Evolutionary conservation across 2,888 invertebrate genomes (phyloP).

Genomic region (Hemaris fuciformis): DNA sequence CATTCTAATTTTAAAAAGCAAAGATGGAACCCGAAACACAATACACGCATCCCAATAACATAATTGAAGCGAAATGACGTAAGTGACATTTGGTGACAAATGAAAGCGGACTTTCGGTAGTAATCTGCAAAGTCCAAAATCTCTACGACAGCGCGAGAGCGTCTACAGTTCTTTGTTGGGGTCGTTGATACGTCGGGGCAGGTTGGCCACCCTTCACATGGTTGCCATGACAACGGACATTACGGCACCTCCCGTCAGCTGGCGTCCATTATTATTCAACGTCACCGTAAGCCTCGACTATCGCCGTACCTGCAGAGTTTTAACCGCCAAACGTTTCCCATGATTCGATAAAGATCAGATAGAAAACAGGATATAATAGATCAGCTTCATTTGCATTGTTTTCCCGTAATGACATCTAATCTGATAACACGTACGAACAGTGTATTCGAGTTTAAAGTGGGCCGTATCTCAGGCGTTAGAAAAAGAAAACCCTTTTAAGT

Average conservation of each 20-base stretch:
- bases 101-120: conserved; percentile 59
- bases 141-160: conserved; percentile 48
- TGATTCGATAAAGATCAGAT: conserved; percentile 53
- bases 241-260: conserved; percentile 80
- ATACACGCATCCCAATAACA: conserved; percentile 72
- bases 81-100: conserved; percentile 54
- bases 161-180: conserved; percentile 58
- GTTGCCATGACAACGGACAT: conserved; percentile 74
- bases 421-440: conserved; percentile 34
- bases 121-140: conserved; percentile 64
- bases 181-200: conserved; percentile 64
- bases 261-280: conserved; percentile 74
- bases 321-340: conserved; percentile 51
- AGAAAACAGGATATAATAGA: conserved; percentile 47
- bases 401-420: conserved; percentile 41
- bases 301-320: conserved; percentile 25
- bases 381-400: conserved; percentile 53
- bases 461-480: conserved; percentile 14
- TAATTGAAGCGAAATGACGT: conserved; percentile 55
- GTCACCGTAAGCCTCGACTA: conserved; percentile 61
- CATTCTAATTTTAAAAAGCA: conserved; percentile 80
- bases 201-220: conserved; percentile 77
- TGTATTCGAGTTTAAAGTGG: conserved; percentile 16
- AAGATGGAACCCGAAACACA: conserved; percentile 80
- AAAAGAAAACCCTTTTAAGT: conserved; percentile 36